A percentile compares a stretch with the other conserved stretches of the same genome.
phyloP scores from a whole-genome alignment of 2,113 vertebrate genomes.

The Amphiprion percula region DNA sequence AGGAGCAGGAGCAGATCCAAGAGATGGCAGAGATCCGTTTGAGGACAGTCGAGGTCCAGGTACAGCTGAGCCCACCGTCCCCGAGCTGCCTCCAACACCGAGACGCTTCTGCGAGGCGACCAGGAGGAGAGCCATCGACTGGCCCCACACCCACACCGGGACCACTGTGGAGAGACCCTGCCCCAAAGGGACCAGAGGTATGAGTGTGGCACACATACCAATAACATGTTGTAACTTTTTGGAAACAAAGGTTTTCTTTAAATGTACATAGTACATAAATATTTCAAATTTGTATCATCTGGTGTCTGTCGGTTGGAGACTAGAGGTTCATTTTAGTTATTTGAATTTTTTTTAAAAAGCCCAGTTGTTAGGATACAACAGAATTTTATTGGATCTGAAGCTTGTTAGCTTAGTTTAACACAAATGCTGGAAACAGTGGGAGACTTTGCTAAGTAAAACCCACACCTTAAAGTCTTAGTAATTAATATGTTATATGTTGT shows the following conservation, averaged over 20 bases:
- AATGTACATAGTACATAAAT: not conserved
- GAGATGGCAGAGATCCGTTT: slow-evolving; percentile 89
- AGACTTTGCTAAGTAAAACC: not conserved
- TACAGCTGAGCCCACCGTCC: slow-evolving; percentile 87
- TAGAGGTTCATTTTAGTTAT: too few species aligned
- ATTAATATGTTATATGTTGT: not conserved
- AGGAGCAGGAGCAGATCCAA: slow-evolving; percentile 86
- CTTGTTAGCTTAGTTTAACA: not conserved
- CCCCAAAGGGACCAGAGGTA: slow-evolving; percentile 97
- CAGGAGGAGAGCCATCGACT: slow-evolving; percentile 91
- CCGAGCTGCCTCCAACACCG: slow-evolving; percentile 90
- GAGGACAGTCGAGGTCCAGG: slow-evolving; percentile 85
- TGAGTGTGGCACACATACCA: too few species aligned
- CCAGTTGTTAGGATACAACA: too few species aligned
- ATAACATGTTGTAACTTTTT: too few species aligned
- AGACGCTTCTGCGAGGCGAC: slow-evolving; percentile 93
- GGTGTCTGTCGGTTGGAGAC: too few species aligned
- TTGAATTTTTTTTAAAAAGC: too few species aligned
- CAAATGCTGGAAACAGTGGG: not conserved
- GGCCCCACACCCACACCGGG: slow-evolving; percentile 96
- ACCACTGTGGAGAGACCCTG: slow-evolving; percentile 95
- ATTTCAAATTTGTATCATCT: not conserved
- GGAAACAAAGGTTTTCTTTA: not conserved
- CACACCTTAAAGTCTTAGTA: not conserved
- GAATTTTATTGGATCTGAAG: too few species aligned